Percentiles rank a stretch among this genome's conserved stretches.
Evolutionary conservation across 2,888 invertebrate genomes (phyloP).

Genomic region (Lithosia quadra): DNA sequence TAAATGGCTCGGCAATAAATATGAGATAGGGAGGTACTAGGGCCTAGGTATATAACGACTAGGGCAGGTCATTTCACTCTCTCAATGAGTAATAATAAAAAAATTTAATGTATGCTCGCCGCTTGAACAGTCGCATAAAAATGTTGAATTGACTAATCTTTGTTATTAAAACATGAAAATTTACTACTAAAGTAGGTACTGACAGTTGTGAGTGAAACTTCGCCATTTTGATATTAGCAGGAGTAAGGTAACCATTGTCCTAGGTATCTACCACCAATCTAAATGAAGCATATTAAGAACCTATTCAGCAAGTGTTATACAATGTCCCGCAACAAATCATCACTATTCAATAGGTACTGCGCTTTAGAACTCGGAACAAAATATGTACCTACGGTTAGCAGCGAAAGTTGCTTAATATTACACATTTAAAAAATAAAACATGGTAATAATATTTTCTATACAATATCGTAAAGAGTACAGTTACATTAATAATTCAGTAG

Average conservation of each 20-base stretch:
- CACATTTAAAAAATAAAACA: neutral
- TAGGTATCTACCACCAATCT: neutral
- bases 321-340: neutral
- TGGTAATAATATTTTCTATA: neutral
- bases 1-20: too few relatives aligned
- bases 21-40: too few relatives aligned
- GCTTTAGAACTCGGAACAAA: neutral
- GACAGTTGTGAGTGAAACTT: neutral
- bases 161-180: too few relatives aligned
- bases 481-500: neutral
- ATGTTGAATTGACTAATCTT: too few relatives aligned
- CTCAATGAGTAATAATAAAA: too few relatives aligned
- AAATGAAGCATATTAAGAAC: neutral
- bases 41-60: too few relatives aligned
- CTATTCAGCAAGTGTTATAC: neutral
- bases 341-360: conserved; percentile 1
- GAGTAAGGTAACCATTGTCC: neutral
- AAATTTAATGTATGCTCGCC: too few relatives aligned
- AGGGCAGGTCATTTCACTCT: too few relatives aligned
- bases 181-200: too few relatives aligned
- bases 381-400: neutral
- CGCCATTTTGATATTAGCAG: neutral
- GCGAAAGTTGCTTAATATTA: neutral
- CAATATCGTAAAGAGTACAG: neutral
- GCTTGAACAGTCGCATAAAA: too few relatives aligned